Evolutionary conservation across 2,113 vertebrate species (phyloP).

Genomic region (Climacteris rufus): DNA sequence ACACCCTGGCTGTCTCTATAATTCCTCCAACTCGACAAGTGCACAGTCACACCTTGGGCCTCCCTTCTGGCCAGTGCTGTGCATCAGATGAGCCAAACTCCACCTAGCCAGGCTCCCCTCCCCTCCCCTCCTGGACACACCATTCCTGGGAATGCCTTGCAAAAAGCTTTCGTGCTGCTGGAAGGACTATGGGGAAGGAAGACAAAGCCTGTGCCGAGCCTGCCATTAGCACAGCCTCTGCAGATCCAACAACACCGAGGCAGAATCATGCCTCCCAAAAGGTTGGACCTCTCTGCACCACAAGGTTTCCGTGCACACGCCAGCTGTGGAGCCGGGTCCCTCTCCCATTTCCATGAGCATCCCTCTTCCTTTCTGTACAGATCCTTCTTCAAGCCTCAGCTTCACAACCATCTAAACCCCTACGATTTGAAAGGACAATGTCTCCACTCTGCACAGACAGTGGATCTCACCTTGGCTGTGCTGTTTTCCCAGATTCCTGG

Average conservation of each 20-base stretch:
- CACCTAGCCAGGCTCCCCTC: background rate
- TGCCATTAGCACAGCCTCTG: background rate
- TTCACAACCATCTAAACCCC: background rate
- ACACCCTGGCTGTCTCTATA: background rate
- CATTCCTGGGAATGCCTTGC: fast-evolving
- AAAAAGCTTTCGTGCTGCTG: background rate
- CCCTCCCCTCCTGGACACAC: background rate
- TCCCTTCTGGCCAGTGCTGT: background rate
- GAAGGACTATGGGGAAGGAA: background rate
- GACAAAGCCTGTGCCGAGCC: fast-evolving
- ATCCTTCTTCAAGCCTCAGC: background rate
- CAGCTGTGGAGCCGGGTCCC: too few species aligned
- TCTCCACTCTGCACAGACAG: background rate
- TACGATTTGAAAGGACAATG: background rate
- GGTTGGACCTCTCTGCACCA: background rate
- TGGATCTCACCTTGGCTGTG: background rate
- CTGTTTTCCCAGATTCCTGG: background rate
- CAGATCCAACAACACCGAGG: background rate
- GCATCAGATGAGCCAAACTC: background rate
- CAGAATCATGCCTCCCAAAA: background rate
- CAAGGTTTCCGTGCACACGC: fast-evolving
- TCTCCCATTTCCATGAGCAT: fast-evolving
- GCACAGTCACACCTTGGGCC: background rate
- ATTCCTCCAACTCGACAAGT: background rate
- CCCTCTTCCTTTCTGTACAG: background rate